Conservation (phyloP, 2,113 vertebrate genomes). For the Myrmecobius fasciatus region DNA sequence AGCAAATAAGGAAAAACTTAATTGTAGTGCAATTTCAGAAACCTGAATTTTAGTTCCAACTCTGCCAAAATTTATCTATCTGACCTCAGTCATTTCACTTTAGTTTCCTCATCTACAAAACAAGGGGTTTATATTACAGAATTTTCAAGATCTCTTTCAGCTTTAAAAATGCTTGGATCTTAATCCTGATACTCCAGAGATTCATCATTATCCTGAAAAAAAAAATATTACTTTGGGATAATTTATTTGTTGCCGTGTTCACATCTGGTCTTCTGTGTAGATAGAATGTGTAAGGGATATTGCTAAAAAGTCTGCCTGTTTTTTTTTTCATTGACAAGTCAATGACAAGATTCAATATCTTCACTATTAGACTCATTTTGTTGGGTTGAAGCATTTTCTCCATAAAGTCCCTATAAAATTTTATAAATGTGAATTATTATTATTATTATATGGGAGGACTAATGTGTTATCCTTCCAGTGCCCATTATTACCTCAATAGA, state of each 20-base stretch:
- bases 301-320: not conserved
- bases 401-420: not conserved
- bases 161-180: not conserved
- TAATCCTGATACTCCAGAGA: not conserved
- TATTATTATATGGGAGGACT: not conserved
- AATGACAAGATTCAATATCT: not conserved
- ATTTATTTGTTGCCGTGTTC: not conserved
- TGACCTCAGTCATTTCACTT: not conserved
- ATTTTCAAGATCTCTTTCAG: not conserved
- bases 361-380: not conserved
- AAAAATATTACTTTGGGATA: not conserved
- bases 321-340: not conserved
- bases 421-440: not conserved
- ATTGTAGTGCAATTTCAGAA: not conserved
- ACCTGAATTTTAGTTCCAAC: not conserved
- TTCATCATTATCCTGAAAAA: not conserved
- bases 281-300: not conserved
- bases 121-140: not conserved
- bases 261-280: not conserved
- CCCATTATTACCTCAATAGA: not conserved
- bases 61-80: not conserved
- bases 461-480: not conserved
- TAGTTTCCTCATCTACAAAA: not conserved
- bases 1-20: not conserved
- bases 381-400: not conserved